Conservation (phyloP, 2,113 vertebrate genomes). For the Parotia lawesii region DNA sequence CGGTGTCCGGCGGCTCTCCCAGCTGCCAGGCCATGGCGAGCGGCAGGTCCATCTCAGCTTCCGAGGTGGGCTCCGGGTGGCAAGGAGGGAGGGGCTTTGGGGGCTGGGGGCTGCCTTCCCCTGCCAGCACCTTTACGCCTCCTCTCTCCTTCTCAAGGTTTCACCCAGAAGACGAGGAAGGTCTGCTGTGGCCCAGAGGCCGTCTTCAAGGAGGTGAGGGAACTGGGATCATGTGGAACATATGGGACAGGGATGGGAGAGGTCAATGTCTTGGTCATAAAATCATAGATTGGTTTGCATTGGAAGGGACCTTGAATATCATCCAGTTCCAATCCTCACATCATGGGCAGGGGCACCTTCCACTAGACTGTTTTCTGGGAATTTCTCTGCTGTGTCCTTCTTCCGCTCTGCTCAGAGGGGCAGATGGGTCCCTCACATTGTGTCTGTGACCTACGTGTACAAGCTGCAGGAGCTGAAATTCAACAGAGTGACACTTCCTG, state of each 20-base stretch:
- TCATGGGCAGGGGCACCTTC: neutral
- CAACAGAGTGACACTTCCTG: neutral
- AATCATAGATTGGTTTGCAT: neutral
- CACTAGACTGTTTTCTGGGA: neutral
- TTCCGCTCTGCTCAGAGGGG: neutral
- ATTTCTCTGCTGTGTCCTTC: neutral
- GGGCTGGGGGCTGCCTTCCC: neutral
- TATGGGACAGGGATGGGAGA: neutral
- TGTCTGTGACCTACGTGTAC: accelerated
- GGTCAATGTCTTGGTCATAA: neutral
- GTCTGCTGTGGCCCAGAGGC: slow-evolving; percentile 78
- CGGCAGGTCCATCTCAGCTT: slow-evolving; percentile 83
- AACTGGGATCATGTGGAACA: neutral
- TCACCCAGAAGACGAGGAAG: slow-evolving; percentile 86
- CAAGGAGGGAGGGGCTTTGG: no score
- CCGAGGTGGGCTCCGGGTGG: slow-evolving; percentile 72
- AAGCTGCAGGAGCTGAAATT: neutral
- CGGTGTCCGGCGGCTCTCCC: slow-evolving; percentile 74
- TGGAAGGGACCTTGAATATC: neutral
- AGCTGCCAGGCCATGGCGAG: slow-evolving; percentile 81
- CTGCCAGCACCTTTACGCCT: neutral
- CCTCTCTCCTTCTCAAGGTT: slow-evolving; percentile 65
- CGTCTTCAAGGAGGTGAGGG: slow-evolving; percentile 84
- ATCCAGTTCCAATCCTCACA: neutral
- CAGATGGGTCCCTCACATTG: neutral